Evolutionary conservation across 2,113 vertebrate genomes (phyloP), one percentile per base, ranked within the genome.

Genomic region (Bungarus multicinctus): DNA sequence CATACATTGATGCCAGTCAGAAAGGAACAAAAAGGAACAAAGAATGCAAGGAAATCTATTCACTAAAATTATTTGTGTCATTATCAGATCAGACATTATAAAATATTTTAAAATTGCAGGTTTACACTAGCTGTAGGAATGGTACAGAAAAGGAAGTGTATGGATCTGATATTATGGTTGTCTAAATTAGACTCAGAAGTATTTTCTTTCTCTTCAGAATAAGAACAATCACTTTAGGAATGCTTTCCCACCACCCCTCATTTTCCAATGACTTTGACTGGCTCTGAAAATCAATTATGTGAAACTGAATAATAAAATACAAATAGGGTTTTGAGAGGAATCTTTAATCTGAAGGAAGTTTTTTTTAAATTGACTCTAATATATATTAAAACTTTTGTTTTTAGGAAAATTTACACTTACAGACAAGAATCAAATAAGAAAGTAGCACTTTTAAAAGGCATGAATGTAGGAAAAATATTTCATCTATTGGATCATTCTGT

Each of bases 1-100:
- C 58, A 30, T 30, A 30, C 58, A 64, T 39, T 91, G 87, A 58
- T 39, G 14, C 39, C 81, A 94, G 94, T 89, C 87, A 5, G 12
- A 95, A 64, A 89, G 58, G 0, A 92, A 27, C 4, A 74, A 55
- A 95, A 94, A 47, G 5, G 39, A 93, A 95, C 89, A 85, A 91
- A 2, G 4, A 0, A 52, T 8, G n/a, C 50, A 91, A 3, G 89
- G 2, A 94, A 88, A 88, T 10, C 90, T 6, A 27, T 93, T 14
- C 69, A 69, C 53, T 88, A 91, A 53, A 93, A 92, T 81, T 5
- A n/a, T 89, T 92, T 88, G 53, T 9, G 50, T 30, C 7, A 50
- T 27, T 11, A 27, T 25, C 45, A 50, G 47, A 50, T 22, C 27
- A 43, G 0, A 81, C 4, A 34, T 81, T 39, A 81, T 81, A 39